phyloP scores from a whole-genome alignment of 1,140 invertebrate genomes.

The Teleogryllus occipitalis region DNA sequence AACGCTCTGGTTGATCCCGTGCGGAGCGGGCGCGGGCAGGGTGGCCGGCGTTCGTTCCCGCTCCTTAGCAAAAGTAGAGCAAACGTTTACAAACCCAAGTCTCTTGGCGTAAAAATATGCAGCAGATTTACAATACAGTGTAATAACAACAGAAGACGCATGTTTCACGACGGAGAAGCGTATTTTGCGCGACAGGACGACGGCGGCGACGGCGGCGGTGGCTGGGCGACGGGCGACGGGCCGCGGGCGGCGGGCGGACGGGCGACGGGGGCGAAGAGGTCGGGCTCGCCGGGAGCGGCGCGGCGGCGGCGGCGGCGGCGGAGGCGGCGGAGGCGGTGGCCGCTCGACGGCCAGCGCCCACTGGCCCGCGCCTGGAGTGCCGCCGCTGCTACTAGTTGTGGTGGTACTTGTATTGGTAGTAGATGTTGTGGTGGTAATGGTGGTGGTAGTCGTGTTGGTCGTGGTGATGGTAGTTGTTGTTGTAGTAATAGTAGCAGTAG shows the following conservation, averaged over 20 bases:
- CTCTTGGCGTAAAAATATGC: not conserved
- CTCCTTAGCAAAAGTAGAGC: not conserved
- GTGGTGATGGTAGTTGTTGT: no score
- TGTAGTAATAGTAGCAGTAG: no score
- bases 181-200: no score
- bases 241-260: not conserved
- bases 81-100: not conserved
- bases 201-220: not conserved
- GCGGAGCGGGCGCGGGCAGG: no score
- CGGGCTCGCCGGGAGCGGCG: not conserved
- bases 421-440: no score
- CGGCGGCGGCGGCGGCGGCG: no score
- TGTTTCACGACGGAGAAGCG: not conserved
- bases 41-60: not conserved
- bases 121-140: not conserved
- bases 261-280: no score
- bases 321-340: no score
- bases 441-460: no score
- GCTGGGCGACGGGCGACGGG: no score
- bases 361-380: not conserved
- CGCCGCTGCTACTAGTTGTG: not conserved
- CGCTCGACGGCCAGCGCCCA: not conserved
- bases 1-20: not conserved
- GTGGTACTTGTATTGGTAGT: no score
- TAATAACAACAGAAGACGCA: not conserved